Evolutionary conservation across 2,888 invertebrate species (phyloP), one percentile per base, ranked within the genome.

Genomic region (Taenaris catops): DNA sequence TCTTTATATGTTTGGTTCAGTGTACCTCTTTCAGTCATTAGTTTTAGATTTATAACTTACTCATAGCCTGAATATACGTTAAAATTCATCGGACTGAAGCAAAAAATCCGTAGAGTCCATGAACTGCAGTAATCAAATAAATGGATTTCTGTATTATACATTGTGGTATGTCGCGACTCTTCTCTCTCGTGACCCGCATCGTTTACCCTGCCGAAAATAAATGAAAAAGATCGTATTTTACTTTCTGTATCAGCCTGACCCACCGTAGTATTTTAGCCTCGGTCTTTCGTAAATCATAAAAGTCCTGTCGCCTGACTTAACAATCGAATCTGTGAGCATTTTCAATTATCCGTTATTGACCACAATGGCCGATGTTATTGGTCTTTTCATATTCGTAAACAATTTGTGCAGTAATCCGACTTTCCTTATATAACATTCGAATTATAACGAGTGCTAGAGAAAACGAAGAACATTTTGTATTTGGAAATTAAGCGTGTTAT

Each of bases 331-430:
- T 79, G 78, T 75, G 69, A 78, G 69, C 65, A 63, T 79, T 81
- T 83, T 80, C 80, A 81, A 83, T 84, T 81, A 81, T 75, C 62
- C 74, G 69, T 75, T 67, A 80, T 79, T 81, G 79, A 80, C 79
- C 79, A 79, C 79, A 81, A 79, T 76, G 69, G 67, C 41, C 61
- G 61, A 63, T 66, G 64, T 69, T 70, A 73, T 78, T 76, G 71
- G 68, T 63, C 73, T 74, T 79, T 79, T 80, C 63, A 62, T 41
- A 56, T 60, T 64, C 65, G 63, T 75, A 67, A 76, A 74, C 69
- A 72, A 74, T 74, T 75, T 75, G 67, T 72, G 58, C 53, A 27
- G 41, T 46, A 49, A 49, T 55, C 49, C 55, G 58, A 55, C 36
- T 40, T 41, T 42, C 33, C 34, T 27, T 41, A 19, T 6, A 19